Percentiles rank a stretch among this genome's conserved stretches.
Conservation (phyloP, 2,888 invertebrate species). For the Steromphala cineraria region DNA sequence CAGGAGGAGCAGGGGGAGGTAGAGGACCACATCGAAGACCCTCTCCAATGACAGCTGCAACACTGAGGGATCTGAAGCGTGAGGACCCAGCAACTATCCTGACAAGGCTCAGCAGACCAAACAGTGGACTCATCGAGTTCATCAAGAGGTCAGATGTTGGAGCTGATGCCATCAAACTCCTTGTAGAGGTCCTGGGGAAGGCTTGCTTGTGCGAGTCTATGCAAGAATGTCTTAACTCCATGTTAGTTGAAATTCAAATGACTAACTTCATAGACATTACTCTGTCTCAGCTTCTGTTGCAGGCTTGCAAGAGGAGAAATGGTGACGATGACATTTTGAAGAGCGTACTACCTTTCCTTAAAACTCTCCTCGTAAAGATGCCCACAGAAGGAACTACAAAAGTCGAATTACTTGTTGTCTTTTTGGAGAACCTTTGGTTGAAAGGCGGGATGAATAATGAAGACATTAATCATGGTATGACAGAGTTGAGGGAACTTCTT, state of each 20-base stretch:
- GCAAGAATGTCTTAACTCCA: neutral
- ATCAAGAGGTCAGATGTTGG: slow-evolving; percentile 25
- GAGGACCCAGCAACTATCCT: slow-evolving; percentile 25
- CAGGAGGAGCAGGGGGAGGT: neutral
- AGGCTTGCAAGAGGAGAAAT: neutral
- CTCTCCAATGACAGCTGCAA: neutral
- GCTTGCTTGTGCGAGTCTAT: slow-evolving; percentile 15
- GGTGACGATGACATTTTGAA: neutral
- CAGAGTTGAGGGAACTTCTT: neutral
- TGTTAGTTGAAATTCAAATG: neutral
- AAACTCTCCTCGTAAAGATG: neutral
- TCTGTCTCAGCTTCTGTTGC: neutral
- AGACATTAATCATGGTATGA: neutral
- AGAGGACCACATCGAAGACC: neutral
- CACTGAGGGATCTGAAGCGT: neutral
- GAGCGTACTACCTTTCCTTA: neutral
- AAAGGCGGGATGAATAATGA: neutral
- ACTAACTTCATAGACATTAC: neutral
- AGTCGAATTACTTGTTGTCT: neutral
- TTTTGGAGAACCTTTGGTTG: neutral
- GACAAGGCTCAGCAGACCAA: neutral
- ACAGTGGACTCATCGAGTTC: slow-evolving; percentile 22
- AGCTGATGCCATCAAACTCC: slow-evolving; percentile 18
- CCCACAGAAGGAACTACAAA: neutral
- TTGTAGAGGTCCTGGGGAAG: slow-evolving; percentile 21